Evolutionary conservation across 2,113 vertebrate species (phyloP).

Genomic region (Tympanuchus pallidicinctus): DNA sequence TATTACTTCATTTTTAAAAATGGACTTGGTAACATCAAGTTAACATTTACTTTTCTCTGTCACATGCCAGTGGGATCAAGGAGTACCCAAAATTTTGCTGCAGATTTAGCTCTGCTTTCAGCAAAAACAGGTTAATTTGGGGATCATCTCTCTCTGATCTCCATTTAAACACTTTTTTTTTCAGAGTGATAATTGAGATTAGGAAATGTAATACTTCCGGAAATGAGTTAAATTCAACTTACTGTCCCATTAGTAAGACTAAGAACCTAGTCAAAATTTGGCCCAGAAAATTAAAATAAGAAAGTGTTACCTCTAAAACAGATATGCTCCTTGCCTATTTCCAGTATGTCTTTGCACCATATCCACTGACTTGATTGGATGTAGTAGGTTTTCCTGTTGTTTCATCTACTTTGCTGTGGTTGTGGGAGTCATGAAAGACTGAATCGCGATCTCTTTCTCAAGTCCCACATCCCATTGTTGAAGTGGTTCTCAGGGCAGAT

Average conservation of each 20-base stretch:
- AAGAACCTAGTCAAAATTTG: background rate
- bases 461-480: background rate
- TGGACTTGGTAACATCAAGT: background rate
- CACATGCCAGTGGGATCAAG: background rate
- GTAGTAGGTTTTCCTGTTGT: background rate
- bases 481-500: background rate
- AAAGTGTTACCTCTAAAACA: background rate
- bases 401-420: background rate
- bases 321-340: background rate
- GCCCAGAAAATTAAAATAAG: background rate
- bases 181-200: background rate
- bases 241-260: background rate
- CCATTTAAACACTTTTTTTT: background rate
- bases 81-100: background rate
- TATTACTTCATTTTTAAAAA: background rate
- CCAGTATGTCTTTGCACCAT: background rate
- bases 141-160: background rate
- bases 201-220: background rate
- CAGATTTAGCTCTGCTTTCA: background rate
- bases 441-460: background rate
- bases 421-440: rapidly evolving
- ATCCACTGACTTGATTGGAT: background rate
- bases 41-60: background rate
- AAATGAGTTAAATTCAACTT: background rate
- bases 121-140: background rate